Evolutionary conservation across 2,797 vertebrate species (phyloP), one percentile per base, ranked within the genome.

Genomic region (Macroramphosus scolopax): DNA sequence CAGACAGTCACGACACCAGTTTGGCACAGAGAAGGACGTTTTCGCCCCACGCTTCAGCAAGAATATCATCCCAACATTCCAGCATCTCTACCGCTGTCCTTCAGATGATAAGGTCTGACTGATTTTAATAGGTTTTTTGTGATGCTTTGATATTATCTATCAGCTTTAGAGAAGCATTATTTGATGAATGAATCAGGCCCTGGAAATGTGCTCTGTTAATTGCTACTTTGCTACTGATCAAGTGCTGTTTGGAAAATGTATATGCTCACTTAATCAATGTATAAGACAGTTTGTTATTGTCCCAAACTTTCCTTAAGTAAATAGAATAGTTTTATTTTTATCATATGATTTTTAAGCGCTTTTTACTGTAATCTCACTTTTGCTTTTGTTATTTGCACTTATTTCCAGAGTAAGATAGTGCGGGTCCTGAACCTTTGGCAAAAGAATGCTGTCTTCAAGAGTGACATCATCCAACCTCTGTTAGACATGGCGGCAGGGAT

Each of bases 31-130:
- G 72, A 98, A 98, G 75, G 97, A 99, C 64, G 93, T 99, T 7
- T 99, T 99, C 79, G 97, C 95, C 0, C 97, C 97, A 11, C 94
- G 97, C 64, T 99, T 99, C 90, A 98, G 95, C 91, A 98, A 98
- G 88, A 99, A 99, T 81, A 98, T 99, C 79, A 96, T 98, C 53
- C 80, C 80, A 51, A 99, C 97, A 67, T 99, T 99, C 80, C 97
- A 98, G 90, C 95, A 98, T 78, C 91, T 99, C 38, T 98, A 98
- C 82, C 93, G 95, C 75, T 99, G 96, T 78, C 95, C 96, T 37
- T 89, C 93, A 47, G 97, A 99, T 89, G 97, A 99, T 78, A 99
- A 98, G 93, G 96, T 98, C 40, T 41, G 70, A 14, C 37, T 2
- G 2, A 10, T 1, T 56, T 65, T 39, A 31, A 51, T 50, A 37